A percentile compares a stretch with the other conserved stretches of the same genome.
Evolutionary conservation across 2,113 vertebrate genomes (phyloP).

Genomic region (Serilophus lunatus): DNA sequence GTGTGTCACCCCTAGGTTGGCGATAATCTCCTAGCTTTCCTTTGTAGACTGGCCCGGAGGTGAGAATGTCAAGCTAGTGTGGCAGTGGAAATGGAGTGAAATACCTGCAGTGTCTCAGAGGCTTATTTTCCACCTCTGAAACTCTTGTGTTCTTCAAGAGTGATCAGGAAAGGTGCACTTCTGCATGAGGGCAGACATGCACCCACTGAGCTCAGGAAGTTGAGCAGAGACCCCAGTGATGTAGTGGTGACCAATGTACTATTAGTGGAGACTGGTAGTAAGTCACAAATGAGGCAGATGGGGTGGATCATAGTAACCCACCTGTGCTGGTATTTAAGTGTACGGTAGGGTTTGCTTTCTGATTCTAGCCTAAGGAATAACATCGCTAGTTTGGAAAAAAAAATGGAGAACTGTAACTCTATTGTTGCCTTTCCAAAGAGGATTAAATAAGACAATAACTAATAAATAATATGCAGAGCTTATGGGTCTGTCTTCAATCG

Average conservation of each 20-base stretch:
- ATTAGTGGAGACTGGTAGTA: not conserved
- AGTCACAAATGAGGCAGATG: not conserved
- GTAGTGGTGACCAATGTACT: not conserved
- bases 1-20: not conserved
- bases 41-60: not conserved
- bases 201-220: rapidly evolving
- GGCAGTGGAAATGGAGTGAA: rapidly evolving
- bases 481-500: slow-evolving; percentile 45
- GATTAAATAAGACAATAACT: slow-evolving; percentile 55
- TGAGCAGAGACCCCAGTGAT: not conserved
- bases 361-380: not conserved
- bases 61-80: not conserved
- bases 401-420: not conserved
- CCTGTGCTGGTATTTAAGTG: not conserved
- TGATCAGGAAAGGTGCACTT: not conserved
- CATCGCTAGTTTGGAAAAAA: not conserved
- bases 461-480: slow-evolving; percentile 20
- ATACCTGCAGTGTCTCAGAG: not conserved
- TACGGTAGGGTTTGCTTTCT: not conserved
- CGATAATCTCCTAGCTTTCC: not conserved
- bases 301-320: not conserved
- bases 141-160: rapidly evolving
- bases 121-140: not conserved
- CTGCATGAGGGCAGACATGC: not conserved
- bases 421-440: slow-evolving; percentile 47